phyloP scores from a whole-genome alignment of 2,888 invertebrate genomes.

The Polietes domitor region DNA sequence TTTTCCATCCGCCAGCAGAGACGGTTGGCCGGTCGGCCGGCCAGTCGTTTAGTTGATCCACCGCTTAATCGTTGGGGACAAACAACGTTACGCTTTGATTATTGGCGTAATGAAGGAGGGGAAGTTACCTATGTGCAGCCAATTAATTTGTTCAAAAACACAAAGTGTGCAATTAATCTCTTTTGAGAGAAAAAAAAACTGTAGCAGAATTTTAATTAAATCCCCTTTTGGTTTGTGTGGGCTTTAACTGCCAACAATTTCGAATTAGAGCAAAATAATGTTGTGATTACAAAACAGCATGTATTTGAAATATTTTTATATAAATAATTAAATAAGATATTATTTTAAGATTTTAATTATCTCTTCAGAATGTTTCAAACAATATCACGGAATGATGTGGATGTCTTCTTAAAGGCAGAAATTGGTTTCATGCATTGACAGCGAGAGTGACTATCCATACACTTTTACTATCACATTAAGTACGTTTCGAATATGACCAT shows the following conservation, averaged over 20 bases:
- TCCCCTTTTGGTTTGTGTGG: conserved; percentile 2
- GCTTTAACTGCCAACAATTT: neutral
- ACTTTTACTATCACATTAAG: too few relatives aligned
- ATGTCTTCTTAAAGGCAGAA: too few relatives aligned
- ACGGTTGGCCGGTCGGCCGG: neutral
- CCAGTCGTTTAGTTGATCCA: conserved; percentile 14
- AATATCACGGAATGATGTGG: too few relatives aligned
- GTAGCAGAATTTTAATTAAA: conserved; percentile 21
- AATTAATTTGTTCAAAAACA: conserved; percentile 40
- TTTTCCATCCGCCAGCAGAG: conserved; percentile 64
- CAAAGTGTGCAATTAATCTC: conserved; percentile 36
- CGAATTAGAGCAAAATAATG: conserved; percentile 14
- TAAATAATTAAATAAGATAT: too few relatives aligned
- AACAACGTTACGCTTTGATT: conserved; percentile 1
- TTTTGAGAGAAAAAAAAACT: neutral
- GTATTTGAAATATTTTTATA: neutral
- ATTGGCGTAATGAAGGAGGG: conserved; percentile 29
- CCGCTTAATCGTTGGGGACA: conserved; percentile 15
- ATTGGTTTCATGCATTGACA: too few relatives aligned
- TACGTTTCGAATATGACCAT: too few relatives aligned
- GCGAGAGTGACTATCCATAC: too few relatives aligned
- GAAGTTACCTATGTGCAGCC: conserved; percentile 43
- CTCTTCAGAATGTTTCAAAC: too few relatives aligned
- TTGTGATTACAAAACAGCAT: neutral
- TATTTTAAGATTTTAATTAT: too few relatives aligned